Conservation (phyloP, 2,797 vertebrate species). For the Megalops cyprinoides region DNA sequence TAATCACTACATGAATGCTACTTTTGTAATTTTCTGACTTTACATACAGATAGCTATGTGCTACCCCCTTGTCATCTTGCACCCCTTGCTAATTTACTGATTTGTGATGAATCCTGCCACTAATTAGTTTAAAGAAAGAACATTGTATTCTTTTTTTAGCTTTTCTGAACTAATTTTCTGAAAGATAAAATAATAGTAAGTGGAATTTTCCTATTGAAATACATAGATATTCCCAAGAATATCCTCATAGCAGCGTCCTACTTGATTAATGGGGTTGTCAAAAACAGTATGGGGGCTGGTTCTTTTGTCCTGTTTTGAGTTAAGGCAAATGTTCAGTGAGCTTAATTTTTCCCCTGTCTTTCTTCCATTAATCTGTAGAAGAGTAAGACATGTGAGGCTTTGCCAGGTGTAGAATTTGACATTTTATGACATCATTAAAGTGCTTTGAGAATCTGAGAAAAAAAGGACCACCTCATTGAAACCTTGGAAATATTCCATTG, state of each 20-base stretch:
- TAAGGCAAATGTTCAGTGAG: too few relatives aligned
- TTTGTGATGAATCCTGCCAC: too few relatives aligned
- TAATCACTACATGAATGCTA: too few relatives aligned
- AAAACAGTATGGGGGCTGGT: not conserved
- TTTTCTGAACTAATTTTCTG: not conserved
- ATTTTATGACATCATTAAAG: slow-evolving; percentile 3
- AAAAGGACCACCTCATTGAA: not conserved
- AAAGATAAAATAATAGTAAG: not conserved
- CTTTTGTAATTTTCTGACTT: too few relatives aligned
- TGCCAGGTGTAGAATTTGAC: not conserved
- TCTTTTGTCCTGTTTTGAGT: too few relatives aligned
- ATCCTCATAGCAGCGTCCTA: not conserved
- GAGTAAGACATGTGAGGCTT: not conserved
- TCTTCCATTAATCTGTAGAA: not conserved
- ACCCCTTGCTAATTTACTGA: too few relatives aligned
- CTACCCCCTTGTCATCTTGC: too few relatives aligned
- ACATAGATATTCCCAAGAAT: not conserved
- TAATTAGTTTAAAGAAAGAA: too few relatives aligned
- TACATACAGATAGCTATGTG: too few relatives aligned
- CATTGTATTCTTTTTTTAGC: too few relatives aligned
- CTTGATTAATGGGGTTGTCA: slow-evolving; percentile 14
- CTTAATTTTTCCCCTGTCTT: not conserved
- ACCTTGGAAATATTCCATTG: not conserved
- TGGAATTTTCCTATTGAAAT: not conserved
- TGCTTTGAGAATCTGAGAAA: not conserved